Base-by-base conservation (phyloP, 2,113 vertebrate genomes). In the Chaetops frenatus region DNA sequence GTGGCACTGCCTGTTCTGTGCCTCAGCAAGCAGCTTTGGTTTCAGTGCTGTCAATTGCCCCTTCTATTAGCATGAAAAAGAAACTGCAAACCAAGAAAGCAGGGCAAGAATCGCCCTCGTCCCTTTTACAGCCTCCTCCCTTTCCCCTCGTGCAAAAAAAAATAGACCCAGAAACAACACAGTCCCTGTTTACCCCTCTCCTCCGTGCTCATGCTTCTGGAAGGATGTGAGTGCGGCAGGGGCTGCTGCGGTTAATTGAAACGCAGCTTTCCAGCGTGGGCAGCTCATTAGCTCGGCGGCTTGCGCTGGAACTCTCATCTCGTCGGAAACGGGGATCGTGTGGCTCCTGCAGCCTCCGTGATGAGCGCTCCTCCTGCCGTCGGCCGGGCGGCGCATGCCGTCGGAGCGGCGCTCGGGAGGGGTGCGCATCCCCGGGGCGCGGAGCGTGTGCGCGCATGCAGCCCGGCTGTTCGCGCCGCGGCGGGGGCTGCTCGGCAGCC, bases 221-320 rank as follows among this genome's bases (percentile, higher is more conserved):
- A 82, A 90, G 54, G 88, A 45, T 47, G 67, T 57, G 60, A 72
- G 82, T 57, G 5, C 1, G 0, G 62, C 4, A 2, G 29, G 47
- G 73, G 47, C 81, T 3, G 4, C 61, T 15, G 60, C 22, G 40
- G 45, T 92, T 96, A 84, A 97, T 92, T 87, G 95, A 92, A 90
- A 79, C 9, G 1, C 80, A 78, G 81, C 86, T 96, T 47, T 94
- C 57, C 62, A 82, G 71, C 19, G 6, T 27, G 48, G 84, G 83
- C 64, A 90, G 90, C 96, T 97, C 95, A 95, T 97, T 96, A 97
- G 91, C 29, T 69, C 2, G 16, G 53, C 48, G 57, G 64, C 82
- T 95, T 78, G 90, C 65, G 87, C 90, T 72, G 96, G 90, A 95
- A 95, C 95, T 95, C 90, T 96, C 87, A 90, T 96, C 93, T 95